Conservation (phyloP, 2,797 vertebrate species). For the Poliocrania exsul region DNA sequence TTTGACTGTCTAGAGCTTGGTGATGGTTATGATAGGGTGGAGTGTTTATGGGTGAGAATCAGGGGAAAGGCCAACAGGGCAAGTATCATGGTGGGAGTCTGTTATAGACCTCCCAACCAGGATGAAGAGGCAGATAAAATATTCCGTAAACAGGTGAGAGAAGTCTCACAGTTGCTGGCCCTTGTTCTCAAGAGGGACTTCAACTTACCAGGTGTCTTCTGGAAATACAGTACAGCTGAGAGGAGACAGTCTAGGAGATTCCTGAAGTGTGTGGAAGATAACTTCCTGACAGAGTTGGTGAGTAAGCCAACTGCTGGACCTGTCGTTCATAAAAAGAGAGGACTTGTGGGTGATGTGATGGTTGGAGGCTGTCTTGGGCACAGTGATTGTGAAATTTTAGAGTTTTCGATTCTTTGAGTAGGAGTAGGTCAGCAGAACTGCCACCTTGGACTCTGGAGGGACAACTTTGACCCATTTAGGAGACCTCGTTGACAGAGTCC, state of each 20-base stretch:
- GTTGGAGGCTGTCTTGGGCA: neutral
- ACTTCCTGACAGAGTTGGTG: neutral
- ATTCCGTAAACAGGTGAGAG: neutral
- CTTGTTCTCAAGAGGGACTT: neutral
- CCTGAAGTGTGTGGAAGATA: neutral
- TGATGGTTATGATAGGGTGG: rapidly evolving
- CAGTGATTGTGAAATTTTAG: neutral
- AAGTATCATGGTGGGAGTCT: neutral
- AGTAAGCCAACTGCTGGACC: neutral
- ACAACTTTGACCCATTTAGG: neutral
- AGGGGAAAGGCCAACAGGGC: neutral
- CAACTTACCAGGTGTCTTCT: neutral
- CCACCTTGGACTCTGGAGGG: neutral
- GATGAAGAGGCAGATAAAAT: neutral
- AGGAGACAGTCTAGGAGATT: neutral
- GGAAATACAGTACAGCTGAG: neutral
- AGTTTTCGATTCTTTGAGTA: neutral
- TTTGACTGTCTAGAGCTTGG: neutral
- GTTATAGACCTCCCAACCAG: neutral
- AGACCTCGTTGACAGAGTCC: neutral
- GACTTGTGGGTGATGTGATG: neutral
- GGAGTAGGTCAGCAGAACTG: neutral
- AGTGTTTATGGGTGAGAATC: neutral
- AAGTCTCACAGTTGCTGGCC: neutral
- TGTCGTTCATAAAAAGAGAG: neutral